phyloP scores from a whole-genome alignment of 2,888 invertebrate genomes.

The Folsomia manolachei region DNA sequence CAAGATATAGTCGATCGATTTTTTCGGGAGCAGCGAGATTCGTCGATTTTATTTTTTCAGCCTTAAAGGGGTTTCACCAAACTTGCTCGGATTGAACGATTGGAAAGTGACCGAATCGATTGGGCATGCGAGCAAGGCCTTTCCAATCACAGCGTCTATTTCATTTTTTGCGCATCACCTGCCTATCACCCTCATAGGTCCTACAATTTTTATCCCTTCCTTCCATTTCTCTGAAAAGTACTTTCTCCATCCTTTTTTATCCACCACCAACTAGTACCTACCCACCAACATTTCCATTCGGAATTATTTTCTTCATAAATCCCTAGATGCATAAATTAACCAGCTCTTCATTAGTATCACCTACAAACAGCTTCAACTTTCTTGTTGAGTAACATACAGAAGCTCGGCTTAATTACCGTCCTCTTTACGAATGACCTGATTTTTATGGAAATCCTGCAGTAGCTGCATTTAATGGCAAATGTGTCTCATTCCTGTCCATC shows the following conservation, averaged over 20 bases:
- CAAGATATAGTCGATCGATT: conserved; percentile 52
- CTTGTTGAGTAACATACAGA: no score
- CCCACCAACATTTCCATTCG: not conserved
- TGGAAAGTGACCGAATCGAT: conserved; percentile 50
- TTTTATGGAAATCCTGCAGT: not conserved
- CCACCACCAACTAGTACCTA: not conserved
- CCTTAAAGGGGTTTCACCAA: conserved; percentile 50
- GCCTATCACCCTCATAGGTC: conserved; percentile 19
- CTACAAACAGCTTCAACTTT: no score
- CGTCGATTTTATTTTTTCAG: conserved; percentile 50
- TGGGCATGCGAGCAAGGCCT: conserved; percentile 49
- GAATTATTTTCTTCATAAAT: not conserved
- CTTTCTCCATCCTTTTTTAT: conserved; percentile 19
- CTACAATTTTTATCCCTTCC: conserved; percentile 1
- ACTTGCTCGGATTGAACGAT: conserved; percentile 48
- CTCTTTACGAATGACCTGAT: not conserved
- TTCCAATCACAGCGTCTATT: conserved; percentile 44
- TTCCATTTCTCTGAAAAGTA: conserved; percentile 11
- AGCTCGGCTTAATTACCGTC: conserved; percentile 2
- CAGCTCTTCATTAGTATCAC: no score
- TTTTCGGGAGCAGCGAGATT: conserved; percentile 49
- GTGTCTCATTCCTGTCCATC: not conserved
- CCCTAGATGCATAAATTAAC: no score
- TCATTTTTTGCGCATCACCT: conserved; percentile 32
- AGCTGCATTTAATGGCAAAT: not conserved